Percentiles rank a stretch among this genome's conserved stretches.
These are phyloP conservation scores for Lamprologus lemairii DNA, from an alignment of 2,113 vertebrate genomes.

Conservation along the genomic window DNA sequence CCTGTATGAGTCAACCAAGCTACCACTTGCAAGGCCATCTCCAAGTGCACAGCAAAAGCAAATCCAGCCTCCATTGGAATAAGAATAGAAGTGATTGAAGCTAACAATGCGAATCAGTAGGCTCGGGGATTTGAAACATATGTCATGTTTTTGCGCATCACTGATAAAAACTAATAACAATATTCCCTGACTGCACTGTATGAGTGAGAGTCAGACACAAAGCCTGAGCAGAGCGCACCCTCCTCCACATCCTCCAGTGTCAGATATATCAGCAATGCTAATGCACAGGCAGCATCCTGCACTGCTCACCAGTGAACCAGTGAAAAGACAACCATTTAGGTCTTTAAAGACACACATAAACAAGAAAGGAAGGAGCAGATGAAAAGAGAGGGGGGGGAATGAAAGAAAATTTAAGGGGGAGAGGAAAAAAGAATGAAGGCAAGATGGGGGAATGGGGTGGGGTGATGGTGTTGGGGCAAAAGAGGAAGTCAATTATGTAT, in stretches of 20 bases:
- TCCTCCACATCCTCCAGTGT: constrained; percentile 17
- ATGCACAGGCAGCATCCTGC: constrained; percentile 45
- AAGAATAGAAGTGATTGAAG: constrained; percentile 48
- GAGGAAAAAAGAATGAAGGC: constrained; percentile 45
- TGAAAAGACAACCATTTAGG: constrained; percentile 68
- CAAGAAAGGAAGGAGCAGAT: constrained; percentile 54
- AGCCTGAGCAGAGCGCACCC: constrained; percentile 26
- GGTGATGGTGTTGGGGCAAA: constrained; percentile 3
- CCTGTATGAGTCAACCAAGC: neutral
- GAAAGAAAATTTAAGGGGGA: constrained; percentile 24
- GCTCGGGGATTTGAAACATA: constrained; percentile 44
- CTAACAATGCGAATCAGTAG: constrained; percentile 45
- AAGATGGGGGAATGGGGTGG: neutral
- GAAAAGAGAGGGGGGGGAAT: constrained; percentile 19
- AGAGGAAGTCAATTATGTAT: constrained; percentile 95
- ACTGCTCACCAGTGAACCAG: constrained; percentile 18
- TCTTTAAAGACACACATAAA: constrained; percentile 66
- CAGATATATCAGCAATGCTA: constrained; percentile 59
- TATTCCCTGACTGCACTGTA: constrained; percentile 46
- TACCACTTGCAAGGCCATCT: constrained; percentile 2
- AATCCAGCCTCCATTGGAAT: neutral
- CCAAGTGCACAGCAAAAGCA: neutral
- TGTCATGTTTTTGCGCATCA: constrained; percentile 57
- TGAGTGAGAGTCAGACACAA: constrained; percentile 56
- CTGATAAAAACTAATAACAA: constrained; percentile 56